Percentiles rank a stretch among this genome's conserved stretches.
phyloP scores from a whole-genome alignment of 1,140 invertebrate species.

The Homarus americanus region DNA sequence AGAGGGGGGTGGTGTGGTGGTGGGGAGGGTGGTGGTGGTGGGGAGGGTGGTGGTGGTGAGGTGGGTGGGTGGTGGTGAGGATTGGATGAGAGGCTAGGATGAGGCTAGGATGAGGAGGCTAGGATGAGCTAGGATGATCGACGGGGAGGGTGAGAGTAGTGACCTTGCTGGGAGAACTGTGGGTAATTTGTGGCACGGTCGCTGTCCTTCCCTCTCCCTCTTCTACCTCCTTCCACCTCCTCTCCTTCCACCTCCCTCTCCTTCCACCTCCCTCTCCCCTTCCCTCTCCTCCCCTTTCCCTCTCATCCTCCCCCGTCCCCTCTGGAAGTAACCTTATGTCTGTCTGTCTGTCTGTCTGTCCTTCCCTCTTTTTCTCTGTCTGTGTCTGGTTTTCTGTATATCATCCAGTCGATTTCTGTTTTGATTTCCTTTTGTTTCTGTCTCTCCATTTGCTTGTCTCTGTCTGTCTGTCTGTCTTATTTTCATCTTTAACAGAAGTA shows the following conservation, averaged over 20 bases:
- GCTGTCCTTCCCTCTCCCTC: background rate
- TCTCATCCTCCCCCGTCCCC: background rate
- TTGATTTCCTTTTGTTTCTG: slow-evolving; percentile 40
- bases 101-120: background rate
- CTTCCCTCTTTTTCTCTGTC: slow-evolving; percentile 9
- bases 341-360: background rate
- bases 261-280: background rate
- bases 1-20: background rate
- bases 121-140: background rate
- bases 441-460: slow-evolving; percentile 24
- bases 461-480: slow-evolving; percentile 9
- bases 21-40: background rate
- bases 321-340: too few species aligned
- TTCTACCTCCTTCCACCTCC: background rate
- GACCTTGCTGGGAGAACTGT: background rate
- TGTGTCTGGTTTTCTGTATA: background rate
- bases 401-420: background rate
- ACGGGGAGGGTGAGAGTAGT: background rate
- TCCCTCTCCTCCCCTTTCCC: background rate
- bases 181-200: background rate
- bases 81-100: background rate
- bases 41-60: background rate
- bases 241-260: background rate
- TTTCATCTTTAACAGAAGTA: background rate
- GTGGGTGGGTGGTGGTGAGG: background rate